phyloP scores from a whole-genome alignment of 2,888 invertebrate genomes.

The Melieria crassipennis region DNA sequence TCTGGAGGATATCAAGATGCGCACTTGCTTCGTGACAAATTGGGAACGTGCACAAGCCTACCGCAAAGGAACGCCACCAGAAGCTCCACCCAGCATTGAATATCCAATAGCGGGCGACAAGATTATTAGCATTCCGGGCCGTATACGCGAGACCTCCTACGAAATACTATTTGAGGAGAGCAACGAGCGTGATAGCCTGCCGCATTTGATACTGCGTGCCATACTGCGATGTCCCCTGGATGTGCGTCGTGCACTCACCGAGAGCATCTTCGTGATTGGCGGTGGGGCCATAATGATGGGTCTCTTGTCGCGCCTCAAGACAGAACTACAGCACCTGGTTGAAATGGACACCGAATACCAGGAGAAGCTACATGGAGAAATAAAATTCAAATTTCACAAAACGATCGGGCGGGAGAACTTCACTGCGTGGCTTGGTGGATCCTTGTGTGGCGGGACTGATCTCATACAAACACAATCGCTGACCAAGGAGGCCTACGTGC shows the following conservation, averaged over 20 bases:
- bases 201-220: slow-evolving; percentile 86
- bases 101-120: slow-evolving; percentile 75
- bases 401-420: slow-evolving; percentile 84
- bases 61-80: slow-evolving; percentile 61
- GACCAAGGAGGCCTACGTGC: slow-evolving; percentile 79
- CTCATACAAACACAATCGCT: slow-evolving; percentile 76
- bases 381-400: slow-evolving; percentile 81
- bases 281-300: slow-evolving; percentile 88
- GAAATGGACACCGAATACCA: slow-evolving; percentile 71
- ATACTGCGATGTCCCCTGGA: slow-evolving; percentile 86
- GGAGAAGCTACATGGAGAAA: slow-evolving; percentile 66
- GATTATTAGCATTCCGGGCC: slow-evolving; percentile 74
- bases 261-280: slow-evolving; percentile 87
- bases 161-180: slow-evolving; percentile 89
- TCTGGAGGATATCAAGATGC: slow-evolving; percentile 83
- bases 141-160: slow-evolving; percentile 80
- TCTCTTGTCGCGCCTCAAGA: slow-evolving; percentile 79
- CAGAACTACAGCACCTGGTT: slow-evolving; percentile 78
- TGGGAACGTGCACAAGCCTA: slow-evolving; percentile 74
- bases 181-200: slow-evolving; percentile 81
- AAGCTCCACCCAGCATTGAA: slow-evolving; percentile 71
- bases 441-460: slow-evolving; percentile 82
- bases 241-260: slow-evolving; percentile 78
- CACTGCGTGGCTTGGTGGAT: slow-evolving; percentile 87
- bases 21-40: slow-evolving; percentile 88